Evolutionary conservation across 2,888 invertebrate genomes (phyloP).

Genomic region (Thyatira batis): DNA sequence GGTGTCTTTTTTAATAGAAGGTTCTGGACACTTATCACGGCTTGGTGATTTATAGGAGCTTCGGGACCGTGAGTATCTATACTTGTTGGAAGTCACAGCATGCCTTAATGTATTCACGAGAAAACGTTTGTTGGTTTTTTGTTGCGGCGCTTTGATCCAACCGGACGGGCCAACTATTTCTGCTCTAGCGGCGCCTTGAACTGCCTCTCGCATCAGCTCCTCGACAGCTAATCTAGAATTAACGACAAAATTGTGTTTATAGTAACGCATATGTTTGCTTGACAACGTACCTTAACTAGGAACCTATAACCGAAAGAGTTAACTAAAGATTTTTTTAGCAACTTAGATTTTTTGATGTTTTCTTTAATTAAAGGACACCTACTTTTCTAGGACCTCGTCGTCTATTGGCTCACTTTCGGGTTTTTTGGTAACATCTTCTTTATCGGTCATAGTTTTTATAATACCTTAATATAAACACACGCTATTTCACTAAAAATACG

Average conservation of each 20-base stretch:
- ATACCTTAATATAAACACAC: slow-evolving; percentile 25
- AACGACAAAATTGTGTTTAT: slow-evolving; percentile 6
- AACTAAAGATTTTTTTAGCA: background rate
- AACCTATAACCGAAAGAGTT: background rate
- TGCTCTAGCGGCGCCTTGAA: slow-evolving; percentile 82
- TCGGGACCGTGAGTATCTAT: slow-evolving; percentile 52
- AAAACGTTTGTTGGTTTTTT: slow-evolving; percentile 80
- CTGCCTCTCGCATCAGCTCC: slow-evolving; percentile 83
- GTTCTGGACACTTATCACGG: slow-evolving; percentile 56
- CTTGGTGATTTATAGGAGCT: slow-evolving; percentile 56
- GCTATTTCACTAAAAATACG: slow-evolving; percentile 16
- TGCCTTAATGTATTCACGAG: slow-evolving; percentile 73
- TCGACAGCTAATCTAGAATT: slow-evolving; percentile 79
- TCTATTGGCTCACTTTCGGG: slow-evolving; percentile 71
- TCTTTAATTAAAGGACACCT: slow-evolving; percentile 22
- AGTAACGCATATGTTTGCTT: slow-evolving; percentile 4
- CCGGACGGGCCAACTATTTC: slow-evolving; percentile 83
- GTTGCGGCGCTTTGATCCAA: slow-evolving; percentile 79
- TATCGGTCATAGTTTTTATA: slow-evolving; percentile 76
- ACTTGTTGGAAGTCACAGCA: slow-evolving; percentile 74
- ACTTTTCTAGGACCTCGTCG: slow-evolving; percentile 78
- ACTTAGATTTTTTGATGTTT: background rate
- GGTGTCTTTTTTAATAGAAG: slow-evolving; percentile 67
- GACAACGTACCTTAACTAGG: background rate
- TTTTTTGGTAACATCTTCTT: slow-evolving; percentile 69